phyloP scores from a whole-genome alignment of 2,888 invertebrate species.

The Aplocera efformata region DNA sequence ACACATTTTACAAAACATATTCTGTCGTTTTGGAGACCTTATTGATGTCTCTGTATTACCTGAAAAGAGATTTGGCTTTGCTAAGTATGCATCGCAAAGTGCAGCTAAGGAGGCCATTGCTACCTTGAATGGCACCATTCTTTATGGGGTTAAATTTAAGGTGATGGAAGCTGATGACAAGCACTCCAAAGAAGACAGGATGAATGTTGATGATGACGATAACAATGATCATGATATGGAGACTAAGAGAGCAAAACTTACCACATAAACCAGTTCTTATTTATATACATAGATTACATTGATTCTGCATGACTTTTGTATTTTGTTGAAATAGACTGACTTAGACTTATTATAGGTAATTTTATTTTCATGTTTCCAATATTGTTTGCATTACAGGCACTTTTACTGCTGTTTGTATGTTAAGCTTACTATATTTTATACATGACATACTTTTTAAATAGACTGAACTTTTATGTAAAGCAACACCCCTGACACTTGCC shows the following conservation, averaged over 20 bases:
- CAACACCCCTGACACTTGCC: too few relatives aligned
- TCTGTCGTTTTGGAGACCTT: conserved; percentile 93
- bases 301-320: too few relatives aligned
- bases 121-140: conserved; percentile 88
- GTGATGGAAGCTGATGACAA: conserved; percentile 93
- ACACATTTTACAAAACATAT: conserved; percentile 89
- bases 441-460: too few relatives aligned
- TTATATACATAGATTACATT: too few relatives aligned
- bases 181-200: conserved; percentile 44
- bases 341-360: not conserved
- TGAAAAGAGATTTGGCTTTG: conserved; percentile 96
- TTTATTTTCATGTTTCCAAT: not conserved
- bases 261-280: conserved; percentile 19
- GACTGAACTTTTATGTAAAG: too few relatives aligned
- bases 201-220: conserved; percentile 36
- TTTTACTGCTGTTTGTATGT: too few relatives aligned
- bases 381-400: too few relatives aligned
- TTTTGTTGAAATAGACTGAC: too few relatives aligned
- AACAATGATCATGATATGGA: conserved; percentile 43
- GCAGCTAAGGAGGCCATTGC: conserved; percentile 88
- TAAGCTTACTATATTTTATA: too few relatives aligned
- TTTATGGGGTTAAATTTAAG: conserved; percentile 90
- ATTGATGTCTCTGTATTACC: conserved; percentile 94
- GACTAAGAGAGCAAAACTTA: conserved; percentile 52
- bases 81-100: conserved; percentile 89